Conservation (phyloP, 2,888 invertebrate genomes). For the Diabrotica balteata region DNA sequence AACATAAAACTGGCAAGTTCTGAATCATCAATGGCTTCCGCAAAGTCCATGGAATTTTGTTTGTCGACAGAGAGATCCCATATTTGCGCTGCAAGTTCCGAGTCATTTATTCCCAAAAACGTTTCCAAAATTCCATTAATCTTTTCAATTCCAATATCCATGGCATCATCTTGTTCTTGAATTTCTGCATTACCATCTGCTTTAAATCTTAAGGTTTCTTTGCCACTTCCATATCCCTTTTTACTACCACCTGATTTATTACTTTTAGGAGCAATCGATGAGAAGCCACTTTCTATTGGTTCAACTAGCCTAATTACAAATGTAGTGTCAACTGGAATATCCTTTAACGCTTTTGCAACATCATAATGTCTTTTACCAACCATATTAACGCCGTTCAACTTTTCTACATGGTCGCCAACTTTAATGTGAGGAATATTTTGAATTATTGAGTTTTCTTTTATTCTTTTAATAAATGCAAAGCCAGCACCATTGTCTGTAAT, state of each 20-base stretch:
- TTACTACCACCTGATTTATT: slow-evolving; percentile 62
- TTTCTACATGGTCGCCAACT: slow-evolving; percentile 97
- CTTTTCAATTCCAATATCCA: slow-evolving; percentile 85
- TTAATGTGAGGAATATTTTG: slow-evolving; percentile 82
- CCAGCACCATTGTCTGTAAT: slow-evolving; percentile 99
- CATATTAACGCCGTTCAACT: slow-evolving; percentile 81
- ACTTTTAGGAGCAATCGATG: slow-evolving; percentile 79
- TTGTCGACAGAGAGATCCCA: slow-evolving; percentile 90
- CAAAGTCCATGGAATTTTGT: slow-evolving; percentile 94
- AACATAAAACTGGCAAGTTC: slow-evolving; percentile 95
- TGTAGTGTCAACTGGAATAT: slow-evolving; percentile 85
- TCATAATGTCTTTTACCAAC: slow-evolving; percentile 94
- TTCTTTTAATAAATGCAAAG: slow-evolving; percentile 96
- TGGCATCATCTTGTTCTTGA: slow-evolving; percentile 85
- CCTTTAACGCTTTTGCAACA: slow-evolving; percentile 93
- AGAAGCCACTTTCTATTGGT: slow-evolving; percentile 92
- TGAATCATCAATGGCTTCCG: slow-evolving; percentile 89
- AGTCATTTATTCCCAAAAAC: slow-evolving; percentile 96
- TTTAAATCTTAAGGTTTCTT: slow-evolving; percentile 92
- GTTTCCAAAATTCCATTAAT: slow-evolving; percentile 91
- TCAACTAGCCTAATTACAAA: slow-evolving; percentile 91
- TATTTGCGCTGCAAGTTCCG: slow-evolving; percentile 88
- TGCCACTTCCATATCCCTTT: slow-evolving; percentile 83
- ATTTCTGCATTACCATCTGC: slow-evolving; percentile 91
- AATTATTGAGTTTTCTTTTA: slow-evolving; percentile 92